These are phyloP conservation scores for Stegophylla sp. DNA, from an alignment of 2,888 invertebrate genomes.

Conservation along the genomic window DNA sequence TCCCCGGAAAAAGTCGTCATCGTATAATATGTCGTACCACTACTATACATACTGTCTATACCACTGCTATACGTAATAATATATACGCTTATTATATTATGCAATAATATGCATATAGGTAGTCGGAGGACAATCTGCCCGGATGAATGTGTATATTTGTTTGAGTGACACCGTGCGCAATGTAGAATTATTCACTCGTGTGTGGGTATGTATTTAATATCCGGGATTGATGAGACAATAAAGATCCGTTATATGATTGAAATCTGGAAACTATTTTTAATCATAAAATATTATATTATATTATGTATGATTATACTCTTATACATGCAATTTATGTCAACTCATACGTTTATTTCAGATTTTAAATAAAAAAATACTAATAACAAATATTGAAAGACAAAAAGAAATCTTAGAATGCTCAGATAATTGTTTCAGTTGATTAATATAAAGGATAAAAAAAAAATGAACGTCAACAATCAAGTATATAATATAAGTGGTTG, in stretches of 20 bases:
- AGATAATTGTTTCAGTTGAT: conserved; percentile 30
- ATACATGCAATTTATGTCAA: too few species aligned
- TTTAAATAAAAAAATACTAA: conserved; percentile 2
- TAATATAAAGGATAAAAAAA: conserved; percentile 7
- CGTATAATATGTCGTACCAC: neutral
- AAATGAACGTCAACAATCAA: neutral
- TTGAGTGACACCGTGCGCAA: too few species aligned
- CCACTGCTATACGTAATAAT: too few species aligned
- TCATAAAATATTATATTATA: too few species aligned
- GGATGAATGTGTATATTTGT: neutral
- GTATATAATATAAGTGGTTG: neutral
- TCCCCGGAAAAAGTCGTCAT: conserved; percentile 17
- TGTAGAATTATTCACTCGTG: too few species aligned
- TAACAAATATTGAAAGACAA: neutral
- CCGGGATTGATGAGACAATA: too few species aligned
- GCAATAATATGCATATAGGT: neutral
- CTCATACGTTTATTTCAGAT: neutral
- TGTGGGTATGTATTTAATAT: too few species aligned
- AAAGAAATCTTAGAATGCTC: conserved; percentile 4
- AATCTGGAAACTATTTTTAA: too few species aligned
- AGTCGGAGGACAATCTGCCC: neutral
- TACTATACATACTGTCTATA: too few species aligned
- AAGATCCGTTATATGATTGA: too few species aligned
- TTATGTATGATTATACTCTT: too few species aligned
- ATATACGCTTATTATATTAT: neutral